phyloP scores from a whole-genome alignment of 92 coral and sea anemone genomes.

The Epizoanthus illoricatus region DNA sequence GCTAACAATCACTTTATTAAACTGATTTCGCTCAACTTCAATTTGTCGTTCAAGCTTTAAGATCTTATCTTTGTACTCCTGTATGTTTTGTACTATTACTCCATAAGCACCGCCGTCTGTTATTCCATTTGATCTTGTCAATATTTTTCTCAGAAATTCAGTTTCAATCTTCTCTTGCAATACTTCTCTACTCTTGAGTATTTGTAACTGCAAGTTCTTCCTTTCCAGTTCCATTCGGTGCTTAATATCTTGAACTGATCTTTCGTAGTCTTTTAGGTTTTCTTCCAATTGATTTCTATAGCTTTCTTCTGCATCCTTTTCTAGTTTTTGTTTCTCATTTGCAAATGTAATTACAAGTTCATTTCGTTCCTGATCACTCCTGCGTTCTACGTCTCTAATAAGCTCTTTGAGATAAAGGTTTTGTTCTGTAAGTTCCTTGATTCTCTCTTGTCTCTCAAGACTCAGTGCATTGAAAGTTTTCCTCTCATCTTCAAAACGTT shows the following conservation, averaged over 20 bases:
- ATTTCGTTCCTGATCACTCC: constrained; percentile 44
- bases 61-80: constrained; percentile 54
- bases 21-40: constrained; percentile 44
- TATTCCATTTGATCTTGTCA: constrained; percentile 19
- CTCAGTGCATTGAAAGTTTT: constrained; percentile 16
- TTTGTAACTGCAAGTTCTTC: constrained; percentile 56
- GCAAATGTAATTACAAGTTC: constrained; percentile 29
- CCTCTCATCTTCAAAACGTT: constrained; percentile 42
- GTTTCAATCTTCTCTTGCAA: constrained; percentile 61
- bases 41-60: constrained; percentile 34
- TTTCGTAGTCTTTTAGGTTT: constrained; percentile 52
- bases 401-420: constrained; percentile 49
- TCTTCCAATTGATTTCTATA: constrained; percentile 52
- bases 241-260: constrained; percentile 49
- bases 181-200: constrained; percentile 63
- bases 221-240: constrained; percentile 57
- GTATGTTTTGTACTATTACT: constrained; percentile 54
- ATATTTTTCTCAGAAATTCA: constrained; percentile 55
- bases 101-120: constrained; percentile 56
- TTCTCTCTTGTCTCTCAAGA: constrained; percentile 56
- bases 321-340: constrained; percentile 43
- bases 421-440: constrained; percentile 49
- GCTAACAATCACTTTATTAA: constrained; percentile 28
- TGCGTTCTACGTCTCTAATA: constrained; percentile 37
- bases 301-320: constrained; percentile 45